phyloP scores from a whole-genome alignment of 2,113 vertebrate species.

The Cyanocitta stelleri region DNA sequence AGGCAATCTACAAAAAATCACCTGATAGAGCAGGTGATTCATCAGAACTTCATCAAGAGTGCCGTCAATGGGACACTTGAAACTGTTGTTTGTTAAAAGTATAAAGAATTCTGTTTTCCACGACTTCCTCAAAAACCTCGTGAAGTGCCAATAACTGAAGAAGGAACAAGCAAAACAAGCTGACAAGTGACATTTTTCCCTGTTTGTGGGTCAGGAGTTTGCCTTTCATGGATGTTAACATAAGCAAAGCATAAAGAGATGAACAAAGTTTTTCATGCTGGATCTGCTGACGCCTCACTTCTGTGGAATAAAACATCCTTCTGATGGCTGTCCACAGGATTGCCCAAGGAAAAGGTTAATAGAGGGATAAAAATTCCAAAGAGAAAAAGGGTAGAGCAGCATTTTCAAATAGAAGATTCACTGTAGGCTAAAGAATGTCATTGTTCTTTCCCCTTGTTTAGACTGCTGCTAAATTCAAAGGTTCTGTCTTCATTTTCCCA shows the following conservation, averaged over 20 bases:
- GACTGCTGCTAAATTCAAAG: background rate
- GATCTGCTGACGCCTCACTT: background rate
- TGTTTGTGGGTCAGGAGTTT: background rate
- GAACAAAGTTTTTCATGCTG: background rate
- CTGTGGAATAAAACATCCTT: background rate
- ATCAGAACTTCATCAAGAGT: background rate
- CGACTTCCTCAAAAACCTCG: background rate
- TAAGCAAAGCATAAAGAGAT: background rate
- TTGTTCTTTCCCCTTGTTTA: background rate
- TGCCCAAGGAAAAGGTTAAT: background rate
- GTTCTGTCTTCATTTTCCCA: background rate
- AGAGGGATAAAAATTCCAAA: background rate
- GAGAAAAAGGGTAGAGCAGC: background rate
- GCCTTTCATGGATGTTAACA: background rate
- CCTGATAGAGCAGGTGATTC: background rate
- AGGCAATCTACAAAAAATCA: background rate
- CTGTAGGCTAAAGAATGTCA: background rate
- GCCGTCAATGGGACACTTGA: background rate
- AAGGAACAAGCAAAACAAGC: background rate
- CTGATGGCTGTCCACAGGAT: background rate
- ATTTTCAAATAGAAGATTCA: background rate
- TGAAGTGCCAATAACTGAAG: background rate
- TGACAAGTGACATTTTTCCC: background rate
- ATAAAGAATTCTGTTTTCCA: background rate
- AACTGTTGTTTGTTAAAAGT: background rate